Base-by-base conservation (phyloP, 1,140 invertebrate species). In the Meloidogyne hapla region DNA sequence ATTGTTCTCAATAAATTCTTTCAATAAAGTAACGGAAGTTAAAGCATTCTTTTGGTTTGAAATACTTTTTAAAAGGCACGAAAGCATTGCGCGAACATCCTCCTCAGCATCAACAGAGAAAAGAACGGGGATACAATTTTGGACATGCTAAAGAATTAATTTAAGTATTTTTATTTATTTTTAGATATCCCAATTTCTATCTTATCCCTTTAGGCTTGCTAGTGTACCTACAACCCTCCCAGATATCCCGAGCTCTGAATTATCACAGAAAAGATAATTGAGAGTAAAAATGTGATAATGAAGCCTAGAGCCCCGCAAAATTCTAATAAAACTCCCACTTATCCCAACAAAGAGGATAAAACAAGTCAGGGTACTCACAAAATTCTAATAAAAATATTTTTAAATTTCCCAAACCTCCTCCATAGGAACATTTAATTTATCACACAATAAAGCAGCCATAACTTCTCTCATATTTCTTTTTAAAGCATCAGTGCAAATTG, bases 51-150 rank as follows among this genome's bases (percentile, higher is more conserved):
- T 75, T 68, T 42, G 3, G 38, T 63, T 81, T 33, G 66, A 26
- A 45, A 69, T 26, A 25, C 40, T 48, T 48, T 69, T 66, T 28
- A 83, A 64, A 2, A 83, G 70, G 4, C 75, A 81, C 13, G 68
- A 48, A 10, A 87, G 69, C 23, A 87, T 70, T 13, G 76, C 70
- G 0, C 66, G 56, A 1, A 81, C 62, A 63, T 83, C 85, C 8
- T 81, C 76, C 56, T 85, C 84, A 64, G 86, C 81, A 26, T 65
- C 62, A 3, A 95, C 92, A 0, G 95, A 94, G 76, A 98, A 88
- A 66, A 98, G 91, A 8, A 98, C 94, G 61, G 92, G 91, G 87
- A 95, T 92, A 87, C 95, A 98, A 87, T 97, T 94, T 83, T 94
- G 93, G n/a, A 95, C 87, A 88, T 96, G 91, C 89, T 91, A 78